Evolutionary conservation across 2,888 invertebrate genomes (phyloP), one percentile per base, ranked within the genome.

Genomic region (Lithophane semibrunnea): DNA sequence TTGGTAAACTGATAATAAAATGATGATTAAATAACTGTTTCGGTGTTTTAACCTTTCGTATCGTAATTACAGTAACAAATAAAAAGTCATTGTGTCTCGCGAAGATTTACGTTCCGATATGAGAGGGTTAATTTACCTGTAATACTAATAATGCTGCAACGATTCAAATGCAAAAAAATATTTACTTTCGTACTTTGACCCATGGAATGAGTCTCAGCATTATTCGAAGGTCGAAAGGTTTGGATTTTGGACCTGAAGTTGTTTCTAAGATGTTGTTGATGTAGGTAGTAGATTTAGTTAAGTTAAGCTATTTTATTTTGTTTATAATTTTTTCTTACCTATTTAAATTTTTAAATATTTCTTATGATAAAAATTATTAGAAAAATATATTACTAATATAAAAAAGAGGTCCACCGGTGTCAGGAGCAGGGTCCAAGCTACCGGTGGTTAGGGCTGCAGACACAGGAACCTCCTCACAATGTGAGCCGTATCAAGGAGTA

Each of bases 181-280:
- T 61, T 56, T 47, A 3, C 21, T 42, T 42, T 10, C n/a, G 18
- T 60, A 73, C 44, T 79, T 79, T 65, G 44, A 29, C 37, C n/a
- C 60, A 24, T 47, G 8, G 1, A 60, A 54, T 61, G 5, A 44
- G 12, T 8, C 13, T 52, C 64, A 37, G 18, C 3, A 42, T 21
- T 37, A 66, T n/a, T 56, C 24, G 24, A 74, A 79, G 61, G 79
- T 79, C 61, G 21, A 73, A n/a, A 1, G 7, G 37, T 5, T 66
- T 63, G 13, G 52, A 72, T 79, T 58, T 65, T 44, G 52, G 7
- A 65, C 52, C n/a, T 9, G 13, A 13, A 29, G 4, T 52, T 52
- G n/a, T n/a, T n/a, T n/a, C n/a, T n/a, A n/a, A n/a, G n/a, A n/a
- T n/a, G n/a, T n/a, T n/a, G 29, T 12, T n/a, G 5, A 29, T 58